These are phyloP conservation scores for Salvelinus alpinus DNA, from an alignment of 2,113 vertebrate species.

Conservation along the genomic window DNA sequence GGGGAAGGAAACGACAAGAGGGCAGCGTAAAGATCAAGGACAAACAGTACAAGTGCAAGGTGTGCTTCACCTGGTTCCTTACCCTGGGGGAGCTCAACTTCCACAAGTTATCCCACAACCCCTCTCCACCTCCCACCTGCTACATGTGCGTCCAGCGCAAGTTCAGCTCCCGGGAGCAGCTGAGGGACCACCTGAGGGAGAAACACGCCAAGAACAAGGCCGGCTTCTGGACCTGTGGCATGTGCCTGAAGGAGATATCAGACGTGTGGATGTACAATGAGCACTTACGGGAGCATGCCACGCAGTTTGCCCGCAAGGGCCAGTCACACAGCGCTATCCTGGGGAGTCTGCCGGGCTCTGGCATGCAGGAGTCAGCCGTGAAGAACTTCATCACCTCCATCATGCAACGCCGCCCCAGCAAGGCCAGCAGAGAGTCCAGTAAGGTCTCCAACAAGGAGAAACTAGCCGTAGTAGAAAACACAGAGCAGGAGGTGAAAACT, in stretches of 20 bases:
- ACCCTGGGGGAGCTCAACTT: slow-evolving; percentile 91
- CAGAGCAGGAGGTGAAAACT: slow-evolving; percentile 48
- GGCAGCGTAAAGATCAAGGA: slow-evolving; percentile 78
- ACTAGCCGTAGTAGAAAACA: slow-evolving; percentile 48
- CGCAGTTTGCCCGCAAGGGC: slow-evolving; percentile 89
- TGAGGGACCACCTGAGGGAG: slow-evolving; percentile 90
- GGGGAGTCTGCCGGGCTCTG: slow-evolving; percentile 74
- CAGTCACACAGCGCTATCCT: slow-evolving; percentile 82
- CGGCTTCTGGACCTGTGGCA: slow-evolving; percentile 93
- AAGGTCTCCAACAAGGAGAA: slow-evolving; percentile 58
- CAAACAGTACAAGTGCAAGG: slow-evolving; percentile 93
- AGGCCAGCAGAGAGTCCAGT: slow-evolving; percentile 63
- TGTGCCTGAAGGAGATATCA: slow-evolving; percentile 94
- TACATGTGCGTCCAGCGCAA: slow-evolving; percentile 98
- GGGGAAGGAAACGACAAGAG: slow-evolving; percentile 69
- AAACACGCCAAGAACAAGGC: slow-evolving; percentile 90
- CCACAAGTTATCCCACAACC: slow-evolving; percentile 92
- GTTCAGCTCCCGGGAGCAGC: slow-evolving; percentile 92
- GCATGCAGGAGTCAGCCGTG: slow-evolving; percentile 78
- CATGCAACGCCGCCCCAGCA: slow-evolving; percentile 78
- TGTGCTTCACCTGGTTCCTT: slow-evolving; percentile 94
- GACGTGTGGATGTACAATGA: slow-evolving; percentile 99
- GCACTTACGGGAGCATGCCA: slow-evolving; percentile 92
- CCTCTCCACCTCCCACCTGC: slow-evolving; percentile 93
- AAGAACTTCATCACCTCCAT: slow-evolving; percentile 86